A percentile compares a stretch with the other conserved stretches of the same genome.
phyloP scores from a whole-genome alignment of 1,140 invertebrate species.

The Doryteuthis pealeii region DNA sequence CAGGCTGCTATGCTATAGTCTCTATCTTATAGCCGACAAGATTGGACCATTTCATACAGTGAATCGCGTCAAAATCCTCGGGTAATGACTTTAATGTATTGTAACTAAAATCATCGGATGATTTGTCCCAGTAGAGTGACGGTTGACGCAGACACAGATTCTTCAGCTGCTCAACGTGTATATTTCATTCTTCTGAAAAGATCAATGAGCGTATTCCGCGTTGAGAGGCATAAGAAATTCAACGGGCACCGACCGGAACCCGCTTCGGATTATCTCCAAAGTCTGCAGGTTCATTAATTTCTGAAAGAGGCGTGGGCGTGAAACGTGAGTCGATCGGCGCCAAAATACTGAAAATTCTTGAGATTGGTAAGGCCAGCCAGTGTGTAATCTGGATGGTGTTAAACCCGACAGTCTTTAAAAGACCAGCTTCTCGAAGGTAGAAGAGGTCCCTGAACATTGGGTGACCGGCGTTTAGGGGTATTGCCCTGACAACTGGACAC shows the following conservation, averaged over 20 bases:
- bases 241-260: neutral
- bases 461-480: neutral
- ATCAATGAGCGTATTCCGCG: constrained; percentile 20
- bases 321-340: constrained; percentile 19
- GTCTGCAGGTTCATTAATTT: constrained; percentile 15
- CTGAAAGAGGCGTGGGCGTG: constrained; percentile 19
- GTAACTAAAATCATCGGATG: constrained; percentile 25
- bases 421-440: neutral
- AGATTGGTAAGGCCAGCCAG: constrained; percentile 27
- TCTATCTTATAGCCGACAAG: constrained; percentile 25
- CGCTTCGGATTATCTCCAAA: constrained; percentile 26
- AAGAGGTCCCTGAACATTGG: neutral
- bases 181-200: constrained; percentile 25
- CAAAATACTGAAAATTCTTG: constrained; percentile 22
- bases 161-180: constrained; percentile 14
- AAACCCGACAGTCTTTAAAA: neutral
- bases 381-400: neutral
- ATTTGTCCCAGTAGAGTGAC: neutral
- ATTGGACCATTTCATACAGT: constrained; percentile 25
- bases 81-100: constrained; percentile 25
- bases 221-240: constrained; percentile 16
- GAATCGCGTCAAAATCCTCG: constrained; percentile 14
- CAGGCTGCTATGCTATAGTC: constrained; percentile 10
- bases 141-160: constrained; percentile 17
- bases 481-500: neutral